A percentile compares a stretch with the other conserved stretches of the same genome.
These are phyloP conservation scores for Misgurnus mizolepis DNA, from an alignment of 2,113 vertebrate genomes.

Conservation along the genomic window DNA sequence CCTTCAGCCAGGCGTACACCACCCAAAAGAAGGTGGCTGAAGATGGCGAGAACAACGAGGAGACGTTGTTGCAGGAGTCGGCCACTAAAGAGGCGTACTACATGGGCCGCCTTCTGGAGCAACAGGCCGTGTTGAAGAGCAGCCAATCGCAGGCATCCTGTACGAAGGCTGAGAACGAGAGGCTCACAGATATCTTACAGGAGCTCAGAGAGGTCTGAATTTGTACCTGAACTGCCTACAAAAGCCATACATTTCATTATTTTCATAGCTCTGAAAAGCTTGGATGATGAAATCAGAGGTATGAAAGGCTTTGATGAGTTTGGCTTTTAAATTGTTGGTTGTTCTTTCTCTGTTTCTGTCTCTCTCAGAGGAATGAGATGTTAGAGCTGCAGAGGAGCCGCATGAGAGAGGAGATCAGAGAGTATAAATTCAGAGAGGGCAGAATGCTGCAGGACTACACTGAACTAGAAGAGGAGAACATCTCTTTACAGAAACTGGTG, in stretches of 20 bases:
- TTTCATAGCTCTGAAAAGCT: no score
- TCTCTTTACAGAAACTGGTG: slow-evolving; percentile 93
- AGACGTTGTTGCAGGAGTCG: slow-evolving; percentile 92
- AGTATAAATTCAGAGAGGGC: slow-evolving; percentile 90
- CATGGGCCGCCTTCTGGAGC: slow-evolving; percentile 87
- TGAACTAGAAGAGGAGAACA: slow-evolving; percentile 97
- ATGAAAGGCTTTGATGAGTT: no score
- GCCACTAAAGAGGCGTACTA: slow-evolving; percentile 95
- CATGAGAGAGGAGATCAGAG: slow-evolving; percentile 91
- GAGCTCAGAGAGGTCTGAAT: slow-evolving; percentile 84
- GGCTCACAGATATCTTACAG: slow-evolving; percentile 80
- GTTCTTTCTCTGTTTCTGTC: not conserved
- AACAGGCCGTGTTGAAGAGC: slow-evolving; percentile 89
- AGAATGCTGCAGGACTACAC: slow-evolving; percentile 95
- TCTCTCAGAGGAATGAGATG: slow-evolving; percentile 86
- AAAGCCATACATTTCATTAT: no score
- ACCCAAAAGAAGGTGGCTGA: slow-evolving; percentile 96
- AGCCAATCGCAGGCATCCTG: slow-evolving; percentile 78
- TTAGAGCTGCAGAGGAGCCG: slow-evolving; percentile 88
- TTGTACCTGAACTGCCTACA: no score
- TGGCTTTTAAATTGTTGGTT: no score
- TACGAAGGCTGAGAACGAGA: slow-evolving; percentile 84
- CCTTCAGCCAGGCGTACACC: slow-evolving; percentile 92
- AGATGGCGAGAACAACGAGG: slow-evolving; percentile 93
- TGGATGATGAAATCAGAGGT: no score